These are phyloP conservation scores for Gymnosoma rotundatum DNA, from an alignment of 2,888 invertebrate species.

Conservation along the genomic window DNA sequence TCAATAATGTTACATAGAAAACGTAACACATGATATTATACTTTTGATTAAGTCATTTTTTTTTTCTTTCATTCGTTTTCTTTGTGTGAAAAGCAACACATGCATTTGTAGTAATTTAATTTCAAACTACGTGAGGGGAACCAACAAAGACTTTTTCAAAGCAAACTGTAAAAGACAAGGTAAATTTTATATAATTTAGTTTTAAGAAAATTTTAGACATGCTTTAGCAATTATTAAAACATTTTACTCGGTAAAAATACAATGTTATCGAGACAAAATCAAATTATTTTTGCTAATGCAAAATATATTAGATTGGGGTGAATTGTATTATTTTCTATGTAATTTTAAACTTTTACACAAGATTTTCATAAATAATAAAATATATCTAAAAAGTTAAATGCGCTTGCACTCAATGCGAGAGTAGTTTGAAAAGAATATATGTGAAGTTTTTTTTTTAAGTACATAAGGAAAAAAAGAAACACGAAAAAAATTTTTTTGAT, in stretches of 20 bases:
- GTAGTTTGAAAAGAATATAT: no score
- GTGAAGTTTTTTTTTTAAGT: no score
- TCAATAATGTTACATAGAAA: constrained; percentile 33
- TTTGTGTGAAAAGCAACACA: constrained; percentile 68
- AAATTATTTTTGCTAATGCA: constrained; percentile 28
- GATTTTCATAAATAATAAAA: no score
- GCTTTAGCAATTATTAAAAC: constrained; percentile 61
- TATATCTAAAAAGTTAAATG: no score
- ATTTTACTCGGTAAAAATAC: constrained; percentile 5
- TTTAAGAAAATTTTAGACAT: constrained; percentile 52
- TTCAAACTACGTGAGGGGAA: constrained; percentile 24
- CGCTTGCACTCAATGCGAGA: no score
- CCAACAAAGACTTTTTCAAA: not conserved
- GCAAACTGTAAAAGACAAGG: constrained; percentile 49
- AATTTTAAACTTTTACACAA: no score
- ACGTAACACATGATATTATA: constrained; percentile 51
- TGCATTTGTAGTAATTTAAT: constrained; percentile 34
- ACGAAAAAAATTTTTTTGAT: no score
- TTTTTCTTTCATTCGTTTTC: not conserved
- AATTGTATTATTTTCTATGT: no score
- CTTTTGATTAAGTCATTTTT: constrained; percentile 61
- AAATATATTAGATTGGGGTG: not conserved
- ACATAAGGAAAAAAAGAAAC: no score
- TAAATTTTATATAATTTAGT: constrained; percentile 52
- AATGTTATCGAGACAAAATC: constrained; percentile 22